Evolutionary conservation across 2,888 invertebrate species (phyloP).

Genomic region (Amiota mariae): DNA sequence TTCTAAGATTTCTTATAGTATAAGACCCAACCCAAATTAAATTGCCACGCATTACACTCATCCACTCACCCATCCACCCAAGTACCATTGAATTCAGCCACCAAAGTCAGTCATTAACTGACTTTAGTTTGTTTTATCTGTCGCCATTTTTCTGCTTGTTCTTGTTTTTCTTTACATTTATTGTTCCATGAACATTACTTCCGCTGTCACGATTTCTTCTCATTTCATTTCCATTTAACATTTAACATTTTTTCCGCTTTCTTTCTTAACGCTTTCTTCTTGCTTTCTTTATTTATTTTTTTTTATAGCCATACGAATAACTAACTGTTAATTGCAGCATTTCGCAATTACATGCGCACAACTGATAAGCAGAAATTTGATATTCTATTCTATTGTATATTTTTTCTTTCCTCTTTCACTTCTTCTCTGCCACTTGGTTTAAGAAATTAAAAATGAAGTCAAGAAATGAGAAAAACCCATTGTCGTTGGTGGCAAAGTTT

Average conservation of each 20-base stretch:
- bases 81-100: neutral
- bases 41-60: too few relatives aligned
- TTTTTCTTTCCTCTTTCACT: neutral
- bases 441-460: constrained; percentile 29
- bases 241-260: too few relatives aligned
- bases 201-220: neutral
- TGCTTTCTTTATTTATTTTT: neutral
- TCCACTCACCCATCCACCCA: neutral
- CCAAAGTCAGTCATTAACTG: constrained; percentile 8
- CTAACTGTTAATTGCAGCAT: constrained; percentile 65
- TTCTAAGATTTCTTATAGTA: too few relatives aligned
- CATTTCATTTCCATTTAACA: neutral
- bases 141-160: neutral
- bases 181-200: too few relatives aligned
- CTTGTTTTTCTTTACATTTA: too few relatives aligned
- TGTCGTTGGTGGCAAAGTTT: neutral
- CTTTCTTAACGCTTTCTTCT: constrained; percentile 17
- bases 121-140: constrained; percentile 26
- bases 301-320: constrained; percentile 34
- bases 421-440: neutral
- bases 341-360: constrained; percentile 62
- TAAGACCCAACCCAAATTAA: too few relatives aligned
- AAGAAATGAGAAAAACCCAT: neutral
- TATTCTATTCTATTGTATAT: neutral
- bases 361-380: constrained; percentile 56